These are phyloP conservation scores for Myopa tessellatipennis DNA, from an alignment of 2,888 invertebrate species.

Conservation along the genomic window DNA sequence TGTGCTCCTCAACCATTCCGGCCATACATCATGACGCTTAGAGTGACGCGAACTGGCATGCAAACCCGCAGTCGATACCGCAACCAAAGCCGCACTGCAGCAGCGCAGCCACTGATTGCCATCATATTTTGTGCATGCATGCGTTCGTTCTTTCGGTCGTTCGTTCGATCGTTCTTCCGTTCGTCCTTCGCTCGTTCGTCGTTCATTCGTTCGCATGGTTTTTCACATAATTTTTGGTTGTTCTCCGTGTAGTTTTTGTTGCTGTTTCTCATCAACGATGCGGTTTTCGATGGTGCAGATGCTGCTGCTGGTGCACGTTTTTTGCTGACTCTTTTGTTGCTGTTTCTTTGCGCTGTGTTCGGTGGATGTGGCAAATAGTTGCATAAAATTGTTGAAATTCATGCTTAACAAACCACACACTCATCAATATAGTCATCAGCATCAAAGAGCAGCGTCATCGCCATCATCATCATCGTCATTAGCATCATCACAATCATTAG, in stretches of 20 bases:
- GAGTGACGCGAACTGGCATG: not conserved
- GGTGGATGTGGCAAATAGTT: slow-evolving; percentile 22
- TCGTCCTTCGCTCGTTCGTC: not conserved
- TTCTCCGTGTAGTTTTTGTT: not conserved
- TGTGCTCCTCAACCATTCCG: not conserved
- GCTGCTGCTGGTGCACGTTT: not conserved
- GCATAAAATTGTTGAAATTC: slow-evolving; percentile 29
- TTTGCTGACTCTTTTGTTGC: not conserved
- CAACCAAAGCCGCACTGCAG: too few relatives aligned
- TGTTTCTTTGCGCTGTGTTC: not conserved
- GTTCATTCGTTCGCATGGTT: not conserved
- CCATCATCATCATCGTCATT: not conserved
- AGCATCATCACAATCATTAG: not conserved
- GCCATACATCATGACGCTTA: not conserved
- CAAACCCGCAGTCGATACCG: not conserved
- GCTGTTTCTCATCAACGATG: slow-evolving; percentile 4
- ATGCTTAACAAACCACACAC: slow-evolving; percentile 17
- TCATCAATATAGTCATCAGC: slow-evolving; percentile 16
- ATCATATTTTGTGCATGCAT: not conserved
- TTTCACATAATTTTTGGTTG: not conserved
- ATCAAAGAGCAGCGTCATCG: not conserved
- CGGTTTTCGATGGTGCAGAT: not conserved
- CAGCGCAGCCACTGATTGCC: not conserved
- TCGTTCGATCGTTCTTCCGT: not conserved
- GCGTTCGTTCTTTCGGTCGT: not conserved